Evolutionary conservation across 2,888 invertebrate species (phyloP), one percentile per base, ranked within the genome.

Genomic region (Chorisops tibialis): DNA sequence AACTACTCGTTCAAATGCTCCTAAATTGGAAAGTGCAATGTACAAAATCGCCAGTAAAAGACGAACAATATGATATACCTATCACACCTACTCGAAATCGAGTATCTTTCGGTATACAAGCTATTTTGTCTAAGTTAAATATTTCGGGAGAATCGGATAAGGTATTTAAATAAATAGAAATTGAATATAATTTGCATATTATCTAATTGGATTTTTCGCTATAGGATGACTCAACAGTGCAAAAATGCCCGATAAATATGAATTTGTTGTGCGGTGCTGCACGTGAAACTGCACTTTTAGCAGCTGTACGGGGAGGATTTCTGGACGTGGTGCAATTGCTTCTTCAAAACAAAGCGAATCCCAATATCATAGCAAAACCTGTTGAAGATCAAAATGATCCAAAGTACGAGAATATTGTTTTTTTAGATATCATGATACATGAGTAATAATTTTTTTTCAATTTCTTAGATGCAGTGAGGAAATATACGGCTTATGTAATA

Each of bases 81-180:
- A 67, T 81, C 21, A 84, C 83, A 68, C 86, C 85, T 67, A 86
- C 81, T 2, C 85, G 87, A 49, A 83, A 87, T 67, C 83, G 91
- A 65, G 89, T 94, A 68, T 93, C 93, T 0, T 87, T 89, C 70
- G 93, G 93, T 0, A 93, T 94, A 66, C 93, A 93, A 72, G 89
- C 91, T 21, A 88, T 94, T 50, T 91, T 95, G 82, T 90, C 88
- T 50, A 87, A 88, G 69, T 79, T 94, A 56, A 91, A 88, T 70
- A 85, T 88, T 62, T 75, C 75, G 49, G 81, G 82, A 19, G 80
- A 81, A 66, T 82, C 81, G 30, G 80, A 80, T 24, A 77, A 78
- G 2, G 68, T 66, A 63, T 37, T 12, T n/a, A 16, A n/a, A 37
- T 35, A n/a, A 18, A 16, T n/a, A n/a, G 59, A 14, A 45, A 43